Evolutionary conservation across 2,113 vertebrate genomes (phyloP).

Genomic region (Chloropsis hardwickii): DNA sequence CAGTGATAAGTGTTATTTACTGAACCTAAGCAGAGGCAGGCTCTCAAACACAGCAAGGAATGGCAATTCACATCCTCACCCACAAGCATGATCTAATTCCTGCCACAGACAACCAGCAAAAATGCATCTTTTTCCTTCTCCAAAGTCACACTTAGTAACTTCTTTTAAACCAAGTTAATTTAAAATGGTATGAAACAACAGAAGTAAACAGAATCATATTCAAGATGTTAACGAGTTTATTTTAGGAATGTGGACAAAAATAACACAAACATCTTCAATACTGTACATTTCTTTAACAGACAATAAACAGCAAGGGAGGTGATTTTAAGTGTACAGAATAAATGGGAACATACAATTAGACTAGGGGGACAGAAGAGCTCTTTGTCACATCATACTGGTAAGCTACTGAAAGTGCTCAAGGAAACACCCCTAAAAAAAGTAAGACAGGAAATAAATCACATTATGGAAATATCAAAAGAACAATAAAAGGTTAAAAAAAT

Average conservation of each 20-base stretch:
- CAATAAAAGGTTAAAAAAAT: not conserved
- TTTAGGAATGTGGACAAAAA: slow-evolving; percentile 3
- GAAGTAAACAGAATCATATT: not conserved
- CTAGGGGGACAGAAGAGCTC: not conserved
- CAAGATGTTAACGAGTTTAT: not conserved
- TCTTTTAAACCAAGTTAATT: not conserved
- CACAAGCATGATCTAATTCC: not conserved
- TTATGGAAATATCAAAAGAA: not conserved
- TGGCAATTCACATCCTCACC: not conserved
- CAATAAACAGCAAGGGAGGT: not conserved
- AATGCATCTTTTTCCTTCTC: not conserved
- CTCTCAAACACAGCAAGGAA: not conserved
- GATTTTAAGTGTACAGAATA: not conserved
- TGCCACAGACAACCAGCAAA: not conserved
- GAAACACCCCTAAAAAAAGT: not conserved
- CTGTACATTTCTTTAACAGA: not conserved
- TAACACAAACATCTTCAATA: not conserved
- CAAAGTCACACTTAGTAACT: not conserved
- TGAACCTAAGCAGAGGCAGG: not conserved
- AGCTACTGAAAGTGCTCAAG: not conserved
- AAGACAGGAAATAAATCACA: not conserved
- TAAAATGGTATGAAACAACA: not conserved
- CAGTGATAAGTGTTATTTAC: not conserved
- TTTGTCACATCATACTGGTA: not conserved
- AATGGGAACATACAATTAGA: not conserved